These are phyloP conservation scores for Avahi laniger DNA, from an alignment of 2,797 vertebrate genomes.

Conservation along the genomic window DNA sequence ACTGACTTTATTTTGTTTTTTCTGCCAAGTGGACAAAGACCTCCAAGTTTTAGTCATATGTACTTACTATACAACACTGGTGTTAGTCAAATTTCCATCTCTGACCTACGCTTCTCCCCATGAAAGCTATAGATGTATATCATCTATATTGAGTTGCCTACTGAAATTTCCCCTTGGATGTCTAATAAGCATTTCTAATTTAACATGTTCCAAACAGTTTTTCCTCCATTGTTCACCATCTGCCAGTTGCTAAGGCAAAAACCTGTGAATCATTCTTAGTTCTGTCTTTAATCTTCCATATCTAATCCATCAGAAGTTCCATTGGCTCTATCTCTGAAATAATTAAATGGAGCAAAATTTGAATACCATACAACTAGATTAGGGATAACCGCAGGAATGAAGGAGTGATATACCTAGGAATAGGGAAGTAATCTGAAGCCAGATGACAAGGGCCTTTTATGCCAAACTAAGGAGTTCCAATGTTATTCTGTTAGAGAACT, in stretches of 20 bases:
- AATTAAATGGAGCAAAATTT: slow-evolving; percentile 24
- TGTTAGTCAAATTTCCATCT: background rate
- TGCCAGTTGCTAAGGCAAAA: slow-evolving; percentile 4
- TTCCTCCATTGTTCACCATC: slow-evolving; percentile 20
- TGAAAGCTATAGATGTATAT: background rate
- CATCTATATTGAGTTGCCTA: background rate
- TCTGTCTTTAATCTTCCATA: background rate
- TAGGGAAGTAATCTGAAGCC: slow-evolving; percentile 4
- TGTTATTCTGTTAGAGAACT: slow-evolving; percentile 32
- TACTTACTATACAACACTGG: background rate
- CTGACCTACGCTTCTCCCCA: background rate
- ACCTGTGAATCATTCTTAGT: background rate
- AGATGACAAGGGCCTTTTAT: slow-evolving; percentile 21
- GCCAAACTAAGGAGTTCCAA: background rate
- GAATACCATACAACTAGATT: background rate
- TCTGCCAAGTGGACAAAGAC: slow-evolving; percentile 35
- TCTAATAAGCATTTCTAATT: slow-evolving; percentile 20
- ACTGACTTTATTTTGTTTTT: slow-evolving; percentile 11
- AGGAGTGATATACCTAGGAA: background rate
- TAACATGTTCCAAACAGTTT: slow-evolving; percentile 35
- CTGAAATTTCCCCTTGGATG: slow-evolving; percentile 14
- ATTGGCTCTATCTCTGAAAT: background rate
- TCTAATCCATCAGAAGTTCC: slow-evolving; percentile 31
- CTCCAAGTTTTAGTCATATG: slow-evolving; percentile 26
- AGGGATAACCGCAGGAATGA: background rate